Percentiles rank a stretch among this genome's conserved stretches.
phyloP scores from a whole-genome alignment of 2,888 invertebrate genomes.

The Clunio marinus region DNA sequence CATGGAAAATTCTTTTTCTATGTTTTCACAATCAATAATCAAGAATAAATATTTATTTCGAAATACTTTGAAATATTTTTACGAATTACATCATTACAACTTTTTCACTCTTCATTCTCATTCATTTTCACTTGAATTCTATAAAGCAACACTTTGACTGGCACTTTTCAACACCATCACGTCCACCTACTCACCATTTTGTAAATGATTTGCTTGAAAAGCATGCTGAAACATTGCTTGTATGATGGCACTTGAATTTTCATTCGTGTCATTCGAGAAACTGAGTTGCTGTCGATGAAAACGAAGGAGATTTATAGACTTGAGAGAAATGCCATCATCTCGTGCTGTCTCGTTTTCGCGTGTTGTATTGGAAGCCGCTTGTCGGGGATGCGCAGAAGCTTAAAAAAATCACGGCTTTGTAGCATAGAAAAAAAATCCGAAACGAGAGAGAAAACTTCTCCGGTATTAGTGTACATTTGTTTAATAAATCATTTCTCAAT shows the following conservation, averaged over 20 bases:
- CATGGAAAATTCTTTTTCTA: too few relatives aligned
- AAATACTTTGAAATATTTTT: not conserved
- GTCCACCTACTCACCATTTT: conserved; percentile 35
- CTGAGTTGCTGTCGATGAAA: conserved; percentile 25
- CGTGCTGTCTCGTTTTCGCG: conserved; percentile 31
- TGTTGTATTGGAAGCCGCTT: conserved; percentile 20
- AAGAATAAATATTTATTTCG: not conserved
- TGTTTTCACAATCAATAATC: too few relatives aligned
- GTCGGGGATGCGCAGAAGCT: conserved; percentile 33
- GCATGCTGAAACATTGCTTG: conserved; percentile 39
- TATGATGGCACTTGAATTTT: conserved; percentile 33
- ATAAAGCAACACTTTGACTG: too few relatives aligned
- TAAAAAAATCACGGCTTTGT: not conserved
- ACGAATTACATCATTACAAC: not conserved
- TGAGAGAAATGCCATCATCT: not conserved
- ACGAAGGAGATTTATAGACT: conserved; percentile 31
- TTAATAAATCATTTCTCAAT: too few relatives aligned
- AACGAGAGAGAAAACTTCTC: not conserved
- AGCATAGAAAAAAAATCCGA: not conserved
- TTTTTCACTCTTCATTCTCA: not conserved
- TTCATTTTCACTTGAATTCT: conserved; percentile 8
- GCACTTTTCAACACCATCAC: not conserved
- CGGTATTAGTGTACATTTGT: not conserved
- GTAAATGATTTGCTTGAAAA: conserved; percentile 38
- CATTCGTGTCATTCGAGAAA: conserved; percentile 39